A percentile compares a stretch with the other conserved stretches of the same genome.
phyloP scores from a whole-genome alignment of 1,140 invertebrate genomes.

The Drosophila tani region DNA sequence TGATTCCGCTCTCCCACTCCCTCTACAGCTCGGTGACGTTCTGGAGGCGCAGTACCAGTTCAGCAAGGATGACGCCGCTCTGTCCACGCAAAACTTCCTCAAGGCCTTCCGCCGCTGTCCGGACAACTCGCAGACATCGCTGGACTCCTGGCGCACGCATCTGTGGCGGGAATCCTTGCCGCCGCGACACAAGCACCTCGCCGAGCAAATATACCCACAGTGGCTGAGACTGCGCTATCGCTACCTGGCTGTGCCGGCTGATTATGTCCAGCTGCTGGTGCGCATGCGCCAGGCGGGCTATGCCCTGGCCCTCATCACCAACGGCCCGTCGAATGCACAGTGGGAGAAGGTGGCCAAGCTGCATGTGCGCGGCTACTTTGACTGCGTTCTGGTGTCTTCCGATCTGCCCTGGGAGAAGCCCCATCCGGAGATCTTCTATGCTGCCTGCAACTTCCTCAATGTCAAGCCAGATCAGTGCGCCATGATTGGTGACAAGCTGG shows the following conservation, averaged over 20 bases:
- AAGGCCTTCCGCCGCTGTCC: constrained; percentile 91
- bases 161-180: constrained; percentile 92
- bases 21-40: constrained; percentile 88
- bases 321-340: constrained; percentile 93
- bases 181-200: constrained; percentile 89
- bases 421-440: constrained; percentile 90
- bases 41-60: constrained; percentile 89
- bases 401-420: constrained; percentile 94
- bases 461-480: constrained; percentile 90
- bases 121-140: constrained; percentile 89
- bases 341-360: constrained; percentile 93
- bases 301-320: constrained; percentile 91
- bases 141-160: constrained; percentile 91
- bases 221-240: constrained; percentile 92
- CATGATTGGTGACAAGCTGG: constrained; percentile 94
- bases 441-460: constrained; percentile 90
- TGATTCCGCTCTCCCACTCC: background rate
- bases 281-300: constrained; percentile 88
- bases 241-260: constrained; percentile 88
- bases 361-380: constrained; percentile 89
- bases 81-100: constrained; percentile 89
- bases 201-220: constrained; percentile 89
- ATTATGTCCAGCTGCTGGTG: constrained; percentile 88
- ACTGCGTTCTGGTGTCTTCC: constrained; percentile 92
- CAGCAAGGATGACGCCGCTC: constrained; percentile 87